A percentile compares a stretch with the other conserved stretches of the same genome.
These are phyloP conservation scores for Huso huso DNA, from an alignment of 2,797 vertebrate species.

Conservation along the genomic window DNA sequence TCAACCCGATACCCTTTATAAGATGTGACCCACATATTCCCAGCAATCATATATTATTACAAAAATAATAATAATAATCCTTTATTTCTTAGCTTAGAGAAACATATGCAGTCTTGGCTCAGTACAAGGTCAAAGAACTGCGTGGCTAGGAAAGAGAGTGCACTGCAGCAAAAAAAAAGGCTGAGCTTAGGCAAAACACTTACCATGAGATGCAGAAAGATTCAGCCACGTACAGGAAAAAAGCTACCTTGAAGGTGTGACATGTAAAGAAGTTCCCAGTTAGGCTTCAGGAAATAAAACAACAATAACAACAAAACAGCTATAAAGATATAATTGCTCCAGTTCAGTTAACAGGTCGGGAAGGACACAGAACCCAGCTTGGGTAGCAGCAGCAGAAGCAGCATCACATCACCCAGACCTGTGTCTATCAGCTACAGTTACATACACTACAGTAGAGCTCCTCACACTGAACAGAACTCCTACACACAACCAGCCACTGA, in stretches of 20 bases:
- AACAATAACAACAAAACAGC: no score
- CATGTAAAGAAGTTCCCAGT: constrained; percentile 1
- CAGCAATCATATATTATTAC: not conserved
- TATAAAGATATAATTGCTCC: not conserved
- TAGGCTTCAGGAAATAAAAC: not conserved
- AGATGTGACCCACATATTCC: not conserved
- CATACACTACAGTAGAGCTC: not conserved
- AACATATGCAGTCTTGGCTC: not conserved
- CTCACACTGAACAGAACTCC: constrained; percentile 37
- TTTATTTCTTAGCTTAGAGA: not conserved
- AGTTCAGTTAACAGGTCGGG: not conserved
- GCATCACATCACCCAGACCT: not conserved
- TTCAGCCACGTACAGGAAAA: constrained; percentile 43
- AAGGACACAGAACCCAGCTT: constrained; percentile 2
- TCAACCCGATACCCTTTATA: not conserved
- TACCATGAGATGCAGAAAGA: constrained; percentile 64
- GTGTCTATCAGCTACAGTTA: not conserved
- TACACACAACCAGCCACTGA: constrained; percentile 34
- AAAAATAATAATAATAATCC: not conserved
- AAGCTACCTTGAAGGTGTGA: not conserved
- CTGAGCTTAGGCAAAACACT: constrained; percentile 47
- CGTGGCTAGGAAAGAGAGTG: constrained; percentile 21
- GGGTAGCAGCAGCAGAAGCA: constrained; percentile 6
- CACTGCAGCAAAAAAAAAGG: constrained; percentile 63
- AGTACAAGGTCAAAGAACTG: constrained; percentile 40